These are phyloP conservation scores for Planococcus citri DNA, from an alignment of 1,140 invertebrate genomes.

Conservation along the genomic window DNA sequence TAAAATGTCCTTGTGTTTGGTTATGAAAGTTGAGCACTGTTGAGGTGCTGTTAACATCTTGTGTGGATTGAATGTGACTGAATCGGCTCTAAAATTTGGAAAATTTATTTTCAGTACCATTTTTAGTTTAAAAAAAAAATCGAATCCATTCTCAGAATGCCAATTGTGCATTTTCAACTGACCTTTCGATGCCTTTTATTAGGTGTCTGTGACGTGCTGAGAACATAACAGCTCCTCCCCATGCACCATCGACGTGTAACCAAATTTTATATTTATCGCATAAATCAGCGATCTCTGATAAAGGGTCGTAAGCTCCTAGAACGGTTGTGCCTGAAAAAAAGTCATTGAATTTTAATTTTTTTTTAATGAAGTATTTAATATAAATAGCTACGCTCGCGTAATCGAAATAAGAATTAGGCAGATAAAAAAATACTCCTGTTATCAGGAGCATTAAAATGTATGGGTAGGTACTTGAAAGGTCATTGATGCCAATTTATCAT, in stretches of 20 bases:
- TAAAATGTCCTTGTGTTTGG: slow-evolving; percentile 53
- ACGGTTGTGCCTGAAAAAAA: slow-evolving; percentile 36
- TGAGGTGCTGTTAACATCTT: slow-evolving; percentile 78
- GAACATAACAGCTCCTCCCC: slow-evolving; percentile 81
- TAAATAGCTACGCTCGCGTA: too few species aligned
- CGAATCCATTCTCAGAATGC: not conserved
- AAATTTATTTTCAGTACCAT: slow-evolving; percentile 10
- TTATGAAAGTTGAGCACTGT: slow-evolving; percentile 76
- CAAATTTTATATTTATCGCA: slow-evolving; percentile 75
- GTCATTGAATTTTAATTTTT: too few species aligned
- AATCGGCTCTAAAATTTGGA: slow-evolving; percentile 55
- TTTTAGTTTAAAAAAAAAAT: not conserved
- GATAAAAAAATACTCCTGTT: too few species aligned
- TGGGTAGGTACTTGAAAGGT: too few species aligned
- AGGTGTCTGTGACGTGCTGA: slow-evolving; percentile 64
- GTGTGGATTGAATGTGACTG: slow-evolving; percentile 89
- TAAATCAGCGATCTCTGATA: slow-evolving; percentile 62
- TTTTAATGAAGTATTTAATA: too few species aligned
- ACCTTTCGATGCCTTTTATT: slow-evolving; percentile 63
- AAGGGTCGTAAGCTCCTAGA: slow-evolving; percentile 79
- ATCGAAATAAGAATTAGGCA: too few species aligned
- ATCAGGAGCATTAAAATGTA: too few species aligned
- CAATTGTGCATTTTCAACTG: slow-evolving; percentile 25
- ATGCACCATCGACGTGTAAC: slow-evolving; percentile 93
- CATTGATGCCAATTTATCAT: too few species aligned